These are phyloP conservation scores for Scaptomyza parva DNA, from an alignment of 2,888 invertebrate species.

Conservation along the genomic window DNA sequence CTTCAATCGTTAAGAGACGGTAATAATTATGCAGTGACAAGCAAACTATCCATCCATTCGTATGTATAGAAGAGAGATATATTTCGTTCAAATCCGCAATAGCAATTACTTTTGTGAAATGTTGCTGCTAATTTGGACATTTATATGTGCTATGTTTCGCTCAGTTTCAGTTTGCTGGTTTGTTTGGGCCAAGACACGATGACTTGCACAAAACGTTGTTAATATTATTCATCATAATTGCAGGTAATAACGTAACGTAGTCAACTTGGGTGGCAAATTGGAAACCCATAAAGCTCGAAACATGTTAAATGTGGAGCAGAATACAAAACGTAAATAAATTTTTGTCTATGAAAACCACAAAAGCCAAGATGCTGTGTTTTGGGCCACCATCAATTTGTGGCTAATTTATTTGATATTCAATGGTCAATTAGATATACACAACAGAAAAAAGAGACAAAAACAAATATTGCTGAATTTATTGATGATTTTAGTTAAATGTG, in stretches of 20 bases:
- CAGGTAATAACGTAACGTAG: slow-evolving; percentile 33
- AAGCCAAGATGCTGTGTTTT: not conserved
- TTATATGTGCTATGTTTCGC: slow-evolving; percentile 36
- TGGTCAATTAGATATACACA: not conserved
- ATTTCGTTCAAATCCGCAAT: slow-evolving; percentile 43
- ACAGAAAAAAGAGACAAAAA: not conserved
- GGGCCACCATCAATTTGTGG: not conserved
- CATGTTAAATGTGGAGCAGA: slow-evolving; percentile 41
- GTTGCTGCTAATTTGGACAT: slow-evolving; percentile 65
- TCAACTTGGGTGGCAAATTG: slow-evolving; percentile 44
- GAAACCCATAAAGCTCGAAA: slow-evolving; percentile 7
- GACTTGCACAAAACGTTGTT: slow-evolving; percentile 46
- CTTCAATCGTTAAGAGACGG: slow-evolving; percentile 26
- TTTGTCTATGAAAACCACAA: not conserved
- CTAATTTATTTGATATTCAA: not conserved
- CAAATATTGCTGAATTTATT: not conserved
- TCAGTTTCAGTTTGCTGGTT: slow-evolving; percentile 12
- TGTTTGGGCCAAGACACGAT: slow-evolving; percentile 15
- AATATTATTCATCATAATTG: slow-evolving; percentile 58
- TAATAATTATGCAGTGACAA: slow-evolving; percentile 47
- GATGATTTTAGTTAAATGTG: not conserved
- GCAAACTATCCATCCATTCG: slow-evolving; percentile 11
- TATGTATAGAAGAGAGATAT: not conserved
- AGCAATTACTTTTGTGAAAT: slow-evolving; percentile 64
- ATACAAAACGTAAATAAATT: slow-evolving; percentile 5